Conservation (phyloP, 2,113 vertebrate genomes). For the Poeciliopsis turrubarensis region DNA sequence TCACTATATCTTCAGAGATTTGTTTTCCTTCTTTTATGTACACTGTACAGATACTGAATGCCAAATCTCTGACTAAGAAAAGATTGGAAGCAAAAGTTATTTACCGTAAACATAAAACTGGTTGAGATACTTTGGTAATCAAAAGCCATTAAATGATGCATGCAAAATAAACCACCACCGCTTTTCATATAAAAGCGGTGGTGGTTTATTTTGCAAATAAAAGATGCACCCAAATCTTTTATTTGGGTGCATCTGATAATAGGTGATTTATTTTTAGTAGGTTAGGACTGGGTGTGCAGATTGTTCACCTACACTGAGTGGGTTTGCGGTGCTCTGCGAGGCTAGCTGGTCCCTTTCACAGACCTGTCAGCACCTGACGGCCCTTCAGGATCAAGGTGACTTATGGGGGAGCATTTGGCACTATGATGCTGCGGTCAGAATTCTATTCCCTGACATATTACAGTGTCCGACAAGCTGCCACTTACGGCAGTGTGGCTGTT, state of each 20-base stretch:
- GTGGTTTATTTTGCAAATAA: too few species aligned
- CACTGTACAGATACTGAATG: background rate
- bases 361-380: conserved; percentile 52
- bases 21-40: background rate
- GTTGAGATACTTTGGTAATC: conserved; percentile 1
- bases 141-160: conserved; percentile 3
- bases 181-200: too few species aligned
- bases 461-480: conserved; percentile 77
- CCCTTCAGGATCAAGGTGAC: conserved; percentile 78
- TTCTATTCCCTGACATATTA: conserved; percentile 79
- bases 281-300: conserved; percentile 14
- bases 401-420: conserved; percentile 64
- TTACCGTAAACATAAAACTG: conserved; percentile 11
- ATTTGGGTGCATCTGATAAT: background rate
- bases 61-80: conserved; percentile 14
- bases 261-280: background rate
- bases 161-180: conserved; percentile 8
- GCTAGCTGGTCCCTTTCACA: conserved; percentile 56
- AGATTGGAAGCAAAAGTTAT: background rate
- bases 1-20: background rate
- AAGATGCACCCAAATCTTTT: too few species aligned
- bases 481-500: conserved; percentile 65
- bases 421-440: conserved; percentile 55
- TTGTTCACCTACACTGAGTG: conserved; percentile 38
- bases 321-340: conserved; percentile 46